A percentile compares a stretch with the other conserved stretches of the same genome.
phyloP scores from a whole-genome alignment of 2,797 vertebrate genomes.

The Synanceia verrucosa region DNA sequence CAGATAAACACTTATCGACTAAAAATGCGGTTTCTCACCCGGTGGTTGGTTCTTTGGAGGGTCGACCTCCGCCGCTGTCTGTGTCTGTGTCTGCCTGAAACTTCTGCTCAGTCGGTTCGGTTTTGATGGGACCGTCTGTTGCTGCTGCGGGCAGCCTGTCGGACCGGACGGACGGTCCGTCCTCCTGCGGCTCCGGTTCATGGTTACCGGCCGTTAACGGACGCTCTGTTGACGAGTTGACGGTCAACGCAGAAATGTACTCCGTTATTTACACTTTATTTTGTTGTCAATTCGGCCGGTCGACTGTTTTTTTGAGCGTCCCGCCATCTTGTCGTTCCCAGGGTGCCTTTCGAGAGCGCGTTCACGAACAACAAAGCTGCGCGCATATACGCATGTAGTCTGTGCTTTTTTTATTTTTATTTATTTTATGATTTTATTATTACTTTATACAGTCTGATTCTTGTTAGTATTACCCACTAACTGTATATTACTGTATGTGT shows the following conservation, averaged over 20 bases:
- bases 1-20: accelerated
- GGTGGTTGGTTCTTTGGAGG: not conserved
- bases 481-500: too few species aligned
- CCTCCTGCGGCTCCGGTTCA: not conserved
- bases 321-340: slow-evolving; percentile 68
- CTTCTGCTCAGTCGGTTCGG: slow-evolving; percentile 71
- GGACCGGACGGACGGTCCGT: not conserved
- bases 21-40: slow-evolving; percentile 20
- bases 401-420: too few species aligned
- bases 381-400: not conserved
- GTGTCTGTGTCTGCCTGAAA: slow-evolving; percentile 35
- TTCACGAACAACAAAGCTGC: slow-evolving; percentile 19
- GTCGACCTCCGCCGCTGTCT: not conserved
- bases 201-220: not conserved
- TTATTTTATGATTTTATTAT: not conserved
- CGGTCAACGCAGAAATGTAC: accelerated
- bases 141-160: not conserved
- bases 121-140: not conserved
- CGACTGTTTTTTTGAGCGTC: slow-evolving; percentile 28
- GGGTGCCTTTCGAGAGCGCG: slow-evolving; percentile 27
- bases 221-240: accelerated
- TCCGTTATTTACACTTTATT: not conserved
- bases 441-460: too few species aligned
- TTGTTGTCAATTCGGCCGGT: accelerated
- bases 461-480: too few species aligned